Conservation (phyloP, 2,113 vertebrate genomes). For the Notiomystis cincta region DNA sequence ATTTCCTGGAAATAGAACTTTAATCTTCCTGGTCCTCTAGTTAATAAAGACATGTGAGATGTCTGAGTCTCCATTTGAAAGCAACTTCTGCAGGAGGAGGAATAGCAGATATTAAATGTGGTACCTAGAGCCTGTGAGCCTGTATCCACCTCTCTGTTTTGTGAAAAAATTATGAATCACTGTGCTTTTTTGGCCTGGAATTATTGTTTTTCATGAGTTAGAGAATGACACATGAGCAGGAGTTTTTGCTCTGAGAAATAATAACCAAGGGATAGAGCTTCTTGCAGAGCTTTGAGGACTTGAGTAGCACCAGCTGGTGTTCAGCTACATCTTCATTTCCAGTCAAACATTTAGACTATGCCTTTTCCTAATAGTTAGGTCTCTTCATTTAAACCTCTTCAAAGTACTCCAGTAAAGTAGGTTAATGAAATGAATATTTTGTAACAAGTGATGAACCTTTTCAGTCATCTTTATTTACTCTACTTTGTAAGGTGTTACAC, state of each 20-base stretch:
- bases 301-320: neutral
- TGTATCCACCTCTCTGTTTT: neutral
- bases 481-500: neutral
- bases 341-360: neutral
- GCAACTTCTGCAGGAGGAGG: neutral
- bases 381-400: neutral
- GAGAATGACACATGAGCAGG: neutral
- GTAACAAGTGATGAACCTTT: neutral
- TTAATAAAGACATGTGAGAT: neutral
- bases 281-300: neutral
- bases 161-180: neutral
- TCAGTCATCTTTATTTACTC: neutral
- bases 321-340: neutral
- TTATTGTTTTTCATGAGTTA: neutral
- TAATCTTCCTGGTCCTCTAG: neutral
- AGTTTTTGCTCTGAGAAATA: neutral
- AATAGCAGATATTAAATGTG: neutral
- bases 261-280: neutral
- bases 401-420: neutral
- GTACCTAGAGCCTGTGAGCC: neutral
- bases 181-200: neutral
- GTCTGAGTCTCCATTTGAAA: neutral
- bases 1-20: neutral
- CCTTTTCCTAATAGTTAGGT: neutral
- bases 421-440: neutral